A percentile compares a stretch with the other conserved stretches of the same genome.
Evolutionary conservation across 2,113 vertebrate species (phyloP).

Genomic region (Pterocles burchelli): DNA sequence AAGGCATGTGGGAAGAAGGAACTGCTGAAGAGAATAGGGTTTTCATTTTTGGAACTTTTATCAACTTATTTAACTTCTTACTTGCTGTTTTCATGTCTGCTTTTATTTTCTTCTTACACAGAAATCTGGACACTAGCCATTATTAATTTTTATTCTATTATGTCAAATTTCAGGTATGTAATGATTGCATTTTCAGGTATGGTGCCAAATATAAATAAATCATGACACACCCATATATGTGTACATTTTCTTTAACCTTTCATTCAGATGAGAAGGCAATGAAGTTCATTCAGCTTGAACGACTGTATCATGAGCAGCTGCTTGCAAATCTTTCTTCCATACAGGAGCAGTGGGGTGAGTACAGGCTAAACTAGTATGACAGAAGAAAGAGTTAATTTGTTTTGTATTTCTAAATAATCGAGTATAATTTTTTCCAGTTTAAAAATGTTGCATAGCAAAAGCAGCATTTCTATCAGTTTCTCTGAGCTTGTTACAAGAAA

Average conservation of each 20-base stretch:
- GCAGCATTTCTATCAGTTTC: background rate
- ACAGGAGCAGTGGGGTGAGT: constrained; percentile 93
- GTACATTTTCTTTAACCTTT: constrained; percentile 75
- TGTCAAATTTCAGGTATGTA: background rate
- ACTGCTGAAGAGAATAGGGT: background rate
- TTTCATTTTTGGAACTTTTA: background rate
- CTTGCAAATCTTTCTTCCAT: constrained; percentile 89
- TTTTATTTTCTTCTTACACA: background rate
- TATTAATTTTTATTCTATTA: background rate
- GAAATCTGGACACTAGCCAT: background rate
- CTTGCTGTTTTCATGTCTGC: background rate
- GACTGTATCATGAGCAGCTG: constrained; percentile 90
- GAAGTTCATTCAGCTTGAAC: constrained; percentile 92
- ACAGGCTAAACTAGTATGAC: background rate
- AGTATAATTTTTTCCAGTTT: background rate
- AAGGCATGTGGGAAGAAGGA: background rate
- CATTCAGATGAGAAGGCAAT: constrained; percentile 90
- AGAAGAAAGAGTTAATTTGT: background rate
- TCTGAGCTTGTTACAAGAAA: background rate
- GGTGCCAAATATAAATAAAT: background rate
- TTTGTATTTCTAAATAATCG: background rate
- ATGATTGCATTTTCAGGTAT: background rate
- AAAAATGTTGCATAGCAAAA: background rate
- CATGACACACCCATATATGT: background rate
- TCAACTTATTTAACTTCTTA: background rate